phyloP scores from a whole-genome alignment of 2,797 vertebrate genomes.

The Sebastes alutus region DNA sequence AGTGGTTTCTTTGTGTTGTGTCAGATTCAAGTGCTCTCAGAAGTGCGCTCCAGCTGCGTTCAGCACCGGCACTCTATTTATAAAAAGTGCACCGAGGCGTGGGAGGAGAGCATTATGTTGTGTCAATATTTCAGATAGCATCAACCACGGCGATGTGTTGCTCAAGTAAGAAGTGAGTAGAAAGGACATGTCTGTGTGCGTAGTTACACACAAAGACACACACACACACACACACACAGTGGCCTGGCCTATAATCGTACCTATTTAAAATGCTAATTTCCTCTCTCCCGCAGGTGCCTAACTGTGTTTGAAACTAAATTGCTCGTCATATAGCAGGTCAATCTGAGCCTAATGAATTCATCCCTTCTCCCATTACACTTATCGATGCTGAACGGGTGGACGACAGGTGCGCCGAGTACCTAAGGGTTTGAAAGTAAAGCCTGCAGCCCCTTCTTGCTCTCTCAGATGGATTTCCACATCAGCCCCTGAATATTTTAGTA shows the following conservation, averaged over 20 bases:
- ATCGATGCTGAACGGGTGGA: constrained; percentile 48
- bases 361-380: constrained; percentile 65
- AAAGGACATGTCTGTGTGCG: constrained; percentile 32
- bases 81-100: constrained; percentile 66
- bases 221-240: constrained; percentile 44
- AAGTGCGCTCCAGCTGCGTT: constrained; percentile 71
- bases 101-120: constrained; percentile 69
- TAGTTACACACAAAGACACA: constrained; percentile 25
- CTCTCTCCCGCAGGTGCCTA: constrained; percentile 73
- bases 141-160: constrained; percentile 38
- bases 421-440: constrained; percentile 42
- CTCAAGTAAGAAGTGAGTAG: constrained; percentile 48
- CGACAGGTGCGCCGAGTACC: constrained; percentile 22
- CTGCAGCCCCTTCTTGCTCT: constrained; percentile 13
- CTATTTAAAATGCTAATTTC: constrained; percentile 80
- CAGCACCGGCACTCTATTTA: constrained; percentile 61
- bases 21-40: constrained; percentile 59
- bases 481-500: constrained; percentile 59
- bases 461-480: constrained; percentile 49
- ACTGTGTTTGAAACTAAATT: constrained; percentile 79
- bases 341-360: constrained; percentile 70
- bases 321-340: constrained; percentile 76
- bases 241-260: constrained; percentile 76
- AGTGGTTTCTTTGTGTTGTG: constrained; percentile 62
- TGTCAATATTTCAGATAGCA: constrained; percentile 64